phyloP scores from a whole-genome alignment of 92 coral and sea anemone genomes.

The Paramuricea clavata region DNA sequence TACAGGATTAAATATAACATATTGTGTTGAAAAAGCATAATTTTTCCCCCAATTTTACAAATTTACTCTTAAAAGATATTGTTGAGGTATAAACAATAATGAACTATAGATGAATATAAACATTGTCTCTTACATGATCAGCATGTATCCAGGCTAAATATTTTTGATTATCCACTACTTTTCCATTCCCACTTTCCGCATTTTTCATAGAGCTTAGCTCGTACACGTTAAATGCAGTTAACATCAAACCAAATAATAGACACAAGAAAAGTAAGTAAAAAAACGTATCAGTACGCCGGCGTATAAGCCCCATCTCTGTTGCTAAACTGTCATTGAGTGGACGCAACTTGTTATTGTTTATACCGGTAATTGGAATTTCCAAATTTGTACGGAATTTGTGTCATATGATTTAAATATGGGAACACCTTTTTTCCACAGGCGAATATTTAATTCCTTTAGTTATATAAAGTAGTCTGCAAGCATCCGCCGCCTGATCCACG shows the following conservation, averaged over 20 bases:
- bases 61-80: too few relatives aligned
- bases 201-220: constrained; percentile 78
- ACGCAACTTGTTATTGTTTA: not conserved
- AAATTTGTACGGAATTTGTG: not conserved
- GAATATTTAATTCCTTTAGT: too few relatives aligned
- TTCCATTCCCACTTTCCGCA: constrained; percentile 25
- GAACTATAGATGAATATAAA: not conserved
- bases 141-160: constrained; percentile 89
- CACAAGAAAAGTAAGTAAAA: constrained; percentile 74
- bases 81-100: too few relatives aligned
- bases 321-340: not conserved
- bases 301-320: not conserved
- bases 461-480: too few relatives aligned
- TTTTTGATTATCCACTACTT: constrained; percentile 60
- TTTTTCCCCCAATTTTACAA: too few relatives aligned
- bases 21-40: too few relatives aligned
- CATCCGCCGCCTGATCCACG: too few relatives aligned
- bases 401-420: too few relatives aligned
- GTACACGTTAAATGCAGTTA: constrained; percentile 81
- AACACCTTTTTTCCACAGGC: too few relatives aligned
- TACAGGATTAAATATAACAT: too few relatives aligned
- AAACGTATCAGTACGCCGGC: constrained; percentile 23
- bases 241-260: constrained; percentile 84
- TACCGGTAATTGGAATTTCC: not conserved
- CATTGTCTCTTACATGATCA: constrained; percentile 76